phyloP scores from a whole-genome alignment of 2,888 invertebrate genomes.

The Ditylenchus weischeri region DNA sequence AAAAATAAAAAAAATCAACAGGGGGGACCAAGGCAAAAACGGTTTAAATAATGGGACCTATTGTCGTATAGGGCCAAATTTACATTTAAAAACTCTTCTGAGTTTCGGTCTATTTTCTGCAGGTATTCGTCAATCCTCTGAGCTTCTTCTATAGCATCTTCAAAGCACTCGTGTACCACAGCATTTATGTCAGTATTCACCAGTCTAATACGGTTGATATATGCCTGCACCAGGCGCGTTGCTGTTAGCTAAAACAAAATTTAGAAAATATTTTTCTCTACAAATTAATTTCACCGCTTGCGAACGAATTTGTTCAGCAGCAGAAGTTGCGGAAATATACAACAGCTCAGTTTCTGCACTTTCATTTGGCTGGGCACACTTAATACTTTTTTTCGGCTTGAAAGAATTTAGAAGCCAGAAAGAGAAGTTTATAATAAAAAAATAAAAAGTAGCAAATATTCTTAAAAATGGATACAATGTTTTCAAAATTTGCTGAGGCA shows the following conservation, averaged over 20 bases:
- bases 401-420: conserved; percentile 13
- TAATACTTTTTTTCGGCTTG: neutral
- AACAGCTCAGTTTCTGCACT: no score
- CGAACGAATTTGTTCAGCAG: neutral
- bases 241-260: conserved; percentile 19
- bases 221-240: conserved; percentile 27
- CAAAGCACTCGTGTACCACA: conserved; percentile 24
- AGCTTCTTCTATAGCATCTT: conserved; percentile 25
- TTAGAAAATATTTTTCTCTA: neutral
- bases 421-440: conserved; percentile 16
- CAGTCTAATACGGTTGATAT: conserved; percentile 29
- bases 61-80: no score
- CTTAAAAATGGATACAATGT: no score
- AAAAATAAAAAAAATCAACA: no score
- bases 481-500: no score
- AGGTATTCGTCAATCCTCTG: conserved; percentile 23
- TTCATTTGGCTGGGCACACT: no score
- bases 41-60: no score
- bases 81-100: conserved; percentile 25
- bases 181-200: conserved; percentile 32
- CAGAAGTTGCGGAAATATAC: neutral
- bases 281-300: neutral
- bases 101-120: conserved; percentile 21
- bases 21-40: no score
- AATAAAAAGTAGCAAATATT: conserved; percentile 9